Percentiles rank a stretch among this genome's conserved stretches.
Evolutionary conservation across 2,888 invertebrate genomes (phyloP).

Genomic region (Orgyia antiqua): DNA sequence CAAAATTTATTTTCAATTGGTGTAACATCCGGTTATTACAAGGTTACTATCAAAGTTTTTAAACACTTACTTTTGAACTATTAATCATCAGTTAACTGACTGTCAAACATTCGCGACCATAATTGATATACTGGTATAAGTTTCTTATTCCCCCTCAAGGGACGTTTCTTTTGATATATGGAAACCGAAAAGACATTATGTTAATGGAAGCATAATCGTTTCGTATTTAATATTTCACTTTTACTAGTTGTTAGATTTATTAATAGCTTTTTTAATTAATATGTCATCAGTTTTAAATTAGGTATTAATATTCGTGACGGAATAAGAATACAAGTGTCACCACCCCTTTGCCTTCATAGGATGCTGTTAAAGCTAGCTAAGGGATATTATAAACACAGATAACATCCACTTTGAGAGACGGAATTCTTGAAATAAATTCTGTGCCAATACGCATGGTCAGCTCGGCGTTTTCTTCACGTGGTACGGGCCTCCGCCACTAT

Average conservation of each 20-base stretch:
- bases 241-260: conserved; percentile 5
- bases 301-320: too few relatives aligned
- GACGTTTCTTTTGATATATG: conserved; percentile 5
- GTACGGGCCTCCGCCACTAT: too few relatives aligned
- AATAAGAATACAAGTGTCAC: too few relatives aligned
- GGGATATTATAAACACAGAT: too few relatives aligned
- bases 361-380: too few relatives aligned
- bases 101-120: conserved; percentile 16
- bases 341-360: too few relatives aligned
- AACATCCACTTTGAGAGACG: too few relatives aligned
- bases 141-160: conserved; percentile 5
- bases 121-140: conserved; percentile 24
- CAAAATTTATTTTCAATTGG: too few relatives aligned
- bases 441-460: too few relatives aligned
- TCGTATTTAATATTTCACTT: conserved; percentile 9
- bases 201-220: conserved; percentile 8
- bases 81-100: conserved; percentile 22
- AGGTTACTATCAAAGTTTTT: not conserved
- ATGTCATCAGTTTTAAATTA: conserved; percentile 12
- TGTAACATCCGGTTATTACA: too few relatives aligned
- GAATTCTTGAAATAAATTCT: too few relatives aligned
- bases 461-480: too few relatives aligned
- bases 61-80: conserved; percentile 7
- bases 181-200: conserved; percentile 6
- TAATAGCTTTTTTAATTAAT: conserved; percentile 11